These are phyloP conservation scores for Sebastes miniatus DNA, from an alignment of 2,797 vertebrate species.

Conservation along the genomic window DNA sequence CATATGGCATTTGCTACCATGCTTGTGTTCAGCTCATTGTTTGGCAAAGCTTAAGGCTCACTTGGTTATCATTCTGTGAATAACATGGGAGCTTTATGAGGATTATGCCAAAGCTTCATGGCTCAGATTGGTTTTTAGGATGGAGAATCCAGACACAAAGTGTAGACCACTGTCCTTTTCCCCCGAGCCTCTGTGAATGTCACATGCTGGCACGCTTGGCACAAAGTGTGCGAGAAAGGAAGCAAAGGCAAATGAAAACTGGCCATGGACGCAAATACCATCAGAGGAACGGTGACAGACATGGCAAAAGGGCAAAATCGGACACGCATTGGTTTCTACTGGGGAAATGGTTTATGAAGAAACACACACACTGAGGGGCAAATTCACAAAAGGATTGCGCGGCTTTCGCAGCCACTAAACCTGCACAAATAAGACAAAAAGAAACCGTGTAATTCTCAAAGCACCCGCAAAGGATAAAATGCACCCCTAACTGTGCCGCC, in stretches of 20 bases:
- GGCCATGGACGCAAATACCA: conserved; percentile 71
- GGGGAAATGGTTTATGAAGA: conserved; percentile 39
- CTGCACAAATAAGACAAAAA: neutral
- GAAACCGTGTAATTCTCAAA: neutral
- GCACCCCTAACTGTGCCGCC: neutral
- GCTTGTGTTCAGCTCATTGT: conserved; percentile 63
- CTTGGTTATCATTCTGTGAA: conserved; percentile 70
- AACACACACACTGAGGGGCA: conserved; percentile 17
- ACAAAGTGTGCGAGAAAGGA: conserved; percentile 40
- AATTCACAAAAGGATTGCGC: neutral
- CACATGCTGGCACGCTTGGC: conserved; percentile 75
- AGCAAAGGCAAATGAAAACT: conserved; percentile 62
- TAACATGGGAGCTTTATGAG: conserved; percentile 68
- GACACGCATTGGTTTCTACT: conserved; percentile 50
- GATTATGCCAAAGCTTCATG: conserved; percentile 74
- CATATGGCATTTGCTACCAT: conserved; percentile 51
- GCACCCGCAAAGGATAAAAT: neutral
- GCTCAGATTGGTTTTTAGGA: conserved; percentile 73
- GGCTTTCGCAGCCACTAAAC: neutral
- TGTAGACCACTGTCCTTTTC: conserved; percentile 70
- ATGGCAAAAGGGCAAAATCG: conserved; percentile 68
- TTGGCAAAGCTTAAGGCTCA: conserved; percentile 64
- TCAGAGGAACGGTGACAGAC: conserved; percentile 64
- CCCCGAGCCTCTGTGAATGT: conserved; percentile 70
- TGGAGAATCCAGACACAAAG: conserved; percentile 55